Base-by-base conservation (phyloP, 92 coral and sea anemone genomes). In the Ricordea florida region DNA sequence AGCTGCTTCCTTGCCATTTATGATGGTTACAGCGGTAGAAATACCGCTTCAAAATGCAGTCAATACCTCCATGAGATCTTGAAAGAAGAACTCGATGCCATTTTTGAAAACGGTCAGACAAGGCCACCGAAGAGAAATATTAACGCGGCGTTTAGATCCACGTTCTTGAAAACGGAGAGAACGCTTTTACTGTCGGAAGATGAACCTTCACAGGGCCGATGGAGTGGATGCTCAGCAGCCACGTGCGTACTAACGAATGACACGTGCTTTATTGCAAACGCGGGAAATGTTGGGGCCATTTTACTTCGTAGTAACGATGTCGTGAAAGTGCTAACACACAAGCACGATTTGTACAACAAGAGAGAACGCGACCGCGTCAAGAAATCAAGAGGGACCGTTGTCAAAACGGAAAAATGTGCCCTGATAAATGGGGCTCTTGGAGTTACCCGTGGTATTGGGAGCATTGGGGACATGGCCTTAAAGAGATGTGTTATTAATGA, bases 161-260 rank as follows among this genome's bases (percentile, higher is more conserved):
- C 97, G 2, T 94, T 88, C 71, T 56, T 56, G 7, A 56, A 56
- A 65, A 93, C 89, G 25, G 98, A 94, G 68, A 79, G 66, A 60
- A 61, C 86, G 41, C 28, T 87, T 23, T 52, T 73, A 1, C 43
- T 42, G 14, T 84, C 94, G 0, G 91, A 79, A 18, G 94, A 86
- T 59, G 98, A 91, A 57, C 81, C 62, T 43, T 83, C 97, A 10
- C 82, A 74, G 41, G 80, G 73, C 42, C 68, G 98, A 59, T 91
- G 98, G 98, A 94, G 98, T 57, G 98, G 98, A 25, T 94, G 98
- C 96, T 94, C 98, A 17, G 98, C 97, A 14, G 84, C 92, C 66
- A 92, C 98, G 72, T 91, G 97, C 75, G 74, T 94, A 27, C 73
- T 94, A 66, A 76, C 93, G 13, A 69, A 40, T 10, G 81, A 86